Evolutionary conservation across 2,113 vertebrate genomes (phyloP), one percentile per base, ranked within the genome.

Genomic region (Callopanchax toddi): DNA sequence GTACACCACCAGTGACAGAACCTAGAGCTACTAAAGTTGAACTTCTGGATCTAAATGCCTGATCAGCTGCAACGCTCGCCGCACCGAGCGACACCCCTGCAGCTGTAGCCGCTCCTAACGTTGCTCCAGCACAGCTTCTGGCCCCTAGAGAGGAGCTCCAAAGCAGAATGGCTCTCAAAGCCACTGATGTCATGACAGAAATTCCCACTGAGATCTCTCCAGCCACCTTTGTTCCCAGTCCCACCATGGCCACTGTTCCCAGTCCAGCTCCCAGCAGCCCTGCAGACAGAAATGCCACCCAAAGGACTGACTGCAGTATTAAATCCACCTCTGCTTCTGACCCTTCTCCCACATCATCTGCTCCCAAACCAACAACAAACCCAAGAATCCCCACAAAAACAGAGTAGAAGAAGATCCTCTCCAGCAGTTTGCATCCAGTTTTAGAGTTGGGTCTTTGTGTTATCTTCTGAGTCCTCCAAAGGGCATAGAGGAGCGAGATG

Each of bases 181-280:
- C 39, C 15, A 76, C 11, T 23, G 72, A 72, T 17, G 78, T 80
- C 37, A 71, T 23, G 23, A 82, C 2, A 36, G 79, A 71, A 52
- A 64, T 71, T 64, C 67, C 88, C 26, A 77, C 5, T 15, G 75
- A 8, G 0, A 84, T 44, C 42, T 76, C 76, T 15, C 52, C 75
- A 32, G 81, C 79, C 11, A 20, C 43, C 2, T 69, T 63, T n/a
- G 65, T 42, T 8, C 81, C 83, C 37, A 84, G 34, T 6, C 68
- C 60, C 0, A 80, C 75, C 49, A 63, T 78, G 23, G 68, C 73
- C 79, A 89, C 86, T 1, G 86, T 86, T 50, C 84, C 88, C 54
- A 87, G 54, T 13, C 83, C 84, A 29, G 82, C 82, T 40, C 86
- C 88, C 0, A 89, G 67, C 53, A 88, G 60, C 5, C 63, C 86